A percentile compares a stretch with the other conserved stretches of the same genome.
Conservation (phyloP, 2,113 vertebrate species). For the Hystrix cristata region DNA sequence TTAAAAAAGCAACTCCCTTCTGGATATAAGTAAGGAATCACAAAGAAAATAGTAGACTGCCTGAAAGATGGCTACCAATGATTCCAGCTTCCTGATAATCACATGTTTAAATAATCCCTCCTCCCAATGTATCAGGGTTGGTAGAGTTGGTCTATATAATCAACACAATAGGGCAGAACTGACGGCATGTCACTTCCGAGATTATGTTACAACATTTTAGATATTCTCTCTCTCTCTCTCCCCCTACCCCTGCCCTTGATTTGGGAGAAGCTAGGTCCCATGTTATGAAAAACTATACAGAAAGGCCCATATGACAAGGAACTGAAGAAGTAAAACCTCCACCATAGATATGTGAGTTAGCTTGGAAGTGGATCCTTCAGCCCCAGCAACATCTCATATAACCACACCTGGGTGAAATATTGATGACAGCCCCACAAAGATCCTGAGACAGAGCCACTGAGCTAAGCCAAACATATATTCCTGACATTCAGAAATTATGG, state of each 20-base stretch:
- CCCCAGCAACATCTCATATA: not conserved
- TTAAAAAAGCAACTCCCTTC: not conserved
- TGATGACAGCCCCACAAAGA: not conserved
- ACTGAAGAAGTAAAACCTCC: constrained; percentile 42
- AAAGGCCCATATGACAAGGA: not conserved
- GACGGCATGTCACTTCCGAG: not conserved
- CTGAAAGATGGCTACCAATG: not conserved
- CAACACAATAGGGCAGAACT: constrained; percentile 28
- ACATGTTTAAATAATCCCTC: not conserved
- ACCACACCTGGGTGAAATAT: not conserved
- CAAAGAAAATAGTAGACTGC: not conserved
- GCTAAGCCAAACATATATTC: not conserved
- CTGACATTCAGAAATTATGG: not conserved
- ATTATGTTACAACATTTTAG: constrained; percentile 17
- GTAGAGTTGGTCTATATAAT: not conserved
- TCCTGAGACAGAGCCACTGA: not conserved
- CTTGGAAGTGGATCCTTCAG: not conserved
- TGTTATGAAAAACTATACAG: not conserved
- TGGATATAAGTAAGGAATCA: constrained; percentile 31
- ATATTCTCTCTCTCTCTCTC: not conserved
- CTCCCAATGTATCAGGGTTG: not conserved
- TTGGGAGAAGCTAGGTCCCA: not conserved
- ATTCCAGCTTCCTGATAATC: not conserved
- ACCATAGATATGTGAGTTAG: not conserved
- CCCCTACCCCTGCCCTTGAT: not conserved